Base-by-base conservation (phyloP, 2,888 invertebrate genomes). In the Oxytorus armatus region DNA sequence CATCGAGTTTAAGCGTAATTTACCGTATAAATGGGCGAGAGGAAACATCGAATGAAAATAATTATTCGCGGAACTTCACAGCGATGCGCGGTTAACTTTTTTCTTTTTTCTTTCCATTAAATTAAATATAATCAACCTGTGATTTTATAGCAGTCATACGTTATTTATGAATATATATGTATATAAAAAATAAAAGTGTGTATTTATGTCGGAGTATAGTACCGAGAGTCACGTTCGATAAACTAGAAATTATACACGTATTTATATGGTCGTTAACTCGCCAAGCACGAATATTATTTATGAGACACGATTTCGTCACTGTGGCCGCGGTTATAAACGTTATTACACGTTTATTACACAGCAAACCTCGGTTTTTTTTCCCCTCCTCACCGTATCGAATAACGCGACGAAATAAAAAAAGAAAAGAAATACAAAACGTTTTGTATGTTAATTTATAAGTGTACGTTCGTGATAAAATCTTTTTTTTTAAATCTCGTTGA, bases 201-300 rank as follows among this genome's bases (percentile, higher is more conserved):
- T 53, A 36, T 61, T 66, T 51, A 55, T 55, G 77, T 76, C 74
- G 68, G 47, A 59, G 66, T 47, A 63, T 65, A 61, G 55, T 39
- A 65, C 59, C 18, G 49, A 25, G 33, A 72, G 72, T 77, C 66
- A 80, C 80, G 80, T 80, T 80, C 80, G 80, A 80, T 76, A 77
- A 73, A 77, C 77, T 68, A 63, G 77, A 77, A 80, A 80, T 77
- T 73, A 80, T 63, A 73, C 68, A 68, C 80, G 73, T 61, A 73
- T 80, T 76, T 73, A 80, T 76, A 76, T 61, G 77, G 72, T 76
- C 79, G 70, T 79, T 79, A 79, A 79, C 72, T 80, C 76, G 55
- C 29, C 63, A 73, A 49, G 76, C 42, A 66, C 47, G 79, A 76
- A 72, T 77, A 77, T 73, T 78, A 78, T 78, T 79, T 79, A 75